Base-by-base conservation (phyloP, 2,888 invertebrate species). In the Ochropleura leucogaster region DNA sequence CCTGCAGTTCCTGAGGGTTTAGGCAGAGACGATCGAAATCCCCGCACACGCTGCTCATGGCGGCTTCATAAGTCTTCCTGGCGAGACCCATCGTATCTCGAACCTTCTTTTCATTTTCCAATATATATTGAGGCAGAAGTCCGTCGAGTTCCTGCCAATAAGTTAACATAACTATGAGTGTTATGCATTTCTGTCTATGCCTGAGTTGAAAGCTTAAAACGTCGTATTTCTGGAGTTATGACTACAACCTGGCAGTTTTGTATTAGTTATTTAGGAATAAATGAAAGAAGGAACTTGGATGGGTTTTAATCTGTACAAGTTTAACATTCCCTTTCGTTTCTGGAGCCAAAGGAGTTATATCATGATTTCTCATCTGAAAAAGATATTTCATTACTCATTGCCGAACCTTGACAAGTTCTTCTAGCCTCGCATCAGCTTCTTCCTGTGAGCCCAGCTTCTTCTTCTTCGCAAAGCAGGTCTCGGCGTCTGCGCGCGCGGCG, bases 61-160 rank as follows among this genome's bases (percentile, higher is more conserved):
- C 59, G 0, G 80, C 82, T 4, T 89, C 87, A 68, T 91, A 90
- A n/a, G 79, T 79, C 16, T 63, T 74, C 47, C 80, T 88, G 8
- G 87, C 81, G 8, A 73, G 63, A 0, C 74, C 53, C 6, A 87
- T 9, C 0, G 83, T 81, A 42, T 79, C 83, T n/a, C 85, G 80
- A 9, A 88, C 76, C 75, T 90, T 91, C 1, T 79, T 83, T 30
- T 89, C 85, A 76, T 91, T 91, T 59, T 88, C 77, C 59, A 84
- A 75, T n/a, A 77, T 62, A 72, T 88, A 87, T 18, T 80, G 67
- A 3, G 80, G 44, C n/a, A 90, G 74, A 42, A 74, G 72, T 2
- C 74, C 83, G 2, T 89, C 85, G 57, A 91, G 72, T 46, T 90
- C 90, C 91, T 91, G 76, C 4, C 78, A 77, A 69, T 62, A 16